Evolutionary conservation across 2,888 invertebrate species (phyloP).

Genomic region (Artemia sinica): DNA sequence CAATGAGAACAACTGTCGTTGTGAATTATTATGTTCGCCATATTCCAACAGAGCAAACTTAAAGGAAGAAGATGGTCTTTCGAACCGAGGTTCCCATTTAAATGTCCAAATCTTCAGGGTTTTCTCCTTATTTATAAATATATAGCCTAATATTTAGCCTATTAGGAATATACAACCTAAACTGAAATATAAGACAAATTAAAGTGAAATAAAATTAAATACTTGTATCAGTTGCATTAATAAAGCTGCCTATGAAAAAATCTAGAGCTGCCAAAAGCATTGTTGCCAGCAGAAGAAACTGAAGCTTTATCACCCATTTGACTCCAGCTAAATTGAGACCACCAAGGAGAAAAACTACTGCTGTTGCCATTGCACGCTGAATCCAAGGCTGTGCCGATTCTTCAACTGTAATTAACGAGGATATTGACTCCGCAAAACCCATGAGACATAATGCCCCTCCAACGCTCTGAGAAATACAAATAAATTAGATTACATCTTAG

Average conservation of each 20-base stretch:
- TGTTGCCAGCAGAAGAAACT: slow-evolving; percentile 68
- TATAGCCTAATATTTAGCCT: no score
- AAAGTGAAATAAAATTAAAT: no score
- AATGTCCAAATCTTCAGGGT: no score
- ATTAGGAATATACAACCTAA: no score
- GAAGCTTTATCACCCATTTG: slow-evolving; percentile 91
- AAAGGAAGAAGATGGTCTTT: no score
- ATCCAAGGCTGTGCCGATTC: slow-evolving; percentile 50
- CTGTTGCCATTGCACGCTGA: slow-evolving; percentile 67
- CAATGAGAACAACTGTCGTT: no score
- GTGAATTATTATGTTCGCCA: no score
- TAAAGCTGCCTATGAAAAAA: slow-evolving; percentile 82
- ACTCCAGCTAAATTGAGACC: slow-evolving; percentile 89
- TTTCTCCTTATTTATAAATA: no score
- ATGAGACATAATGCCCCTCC: slow-evolving; percentile 89
- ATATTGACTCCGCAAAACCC: slow-evolving; percentile 92
- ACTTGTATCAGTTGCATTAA: slow-evolving; percentile 34
- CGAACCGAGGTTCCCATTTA: no score
- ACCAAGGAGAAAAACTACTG: slow-evolving; percentile 65
- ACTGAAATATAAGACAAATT: no score
- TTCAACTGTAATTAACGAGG: slow-evolving; percentile 54
- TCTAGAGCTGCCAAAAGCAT: slow-evolving; percentile 74
- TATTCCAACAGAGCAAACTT: no score
- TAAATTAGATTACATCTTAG: not conserved
- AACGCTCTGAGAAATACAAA: slow-evolving; percentile 51